Base-by-base conservation (phyloP, 2,888 invertebrate species). In the Thera obeliscata region DNA sequence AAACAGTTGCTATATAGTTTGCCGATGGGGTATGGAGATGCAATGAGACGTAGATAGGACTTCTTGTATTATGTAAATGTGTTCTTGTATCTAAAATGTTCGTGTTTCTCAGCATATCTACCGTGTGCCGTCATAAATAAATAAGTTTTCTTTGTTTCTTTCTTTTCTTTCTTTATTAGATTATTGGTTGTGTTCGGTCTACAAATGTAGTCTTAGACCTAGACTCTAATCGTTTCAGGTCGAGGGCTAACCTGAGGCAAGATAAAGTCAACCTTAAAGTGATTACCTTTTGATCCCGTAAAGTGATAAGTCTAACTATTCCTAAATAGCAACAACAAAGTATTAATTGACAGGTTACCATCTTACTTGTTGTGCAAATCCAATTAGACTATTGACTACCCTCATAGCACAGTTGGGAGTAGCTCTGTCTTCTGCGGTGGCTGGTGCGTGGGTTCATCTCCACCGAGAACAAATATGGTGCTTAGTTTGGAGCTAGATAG, bases 231-330 rank as follows among this genome's bases (percentile, higher is more conserved):
- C 62, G 52, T 36, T 50, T 50, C 41, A 33, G 8, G 46, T 54
- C 64, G 35, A 64, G 79, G 73, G 67, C 79, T 77, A 59, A 68
- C 55, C 38, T 66, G 63, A 76, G 66, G 64, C 61, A 68, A 66
- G 74, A 76, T 78, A 76, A 74, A 22, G 6, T 56, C 52, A 73
- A 71, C 72, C 69, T 62, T 72, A 73, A 66, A 76, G 72, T 70
- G 63, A 60, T 71, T 57, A 72, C 68, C 72, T 58, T 64, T 66
- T 72, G 71, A 72, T 67, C 63, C 63, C 64, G 12, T 59, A 49
- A 61, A n/a, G 55, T 58, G 61, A 68, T 68, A 49, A 65, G 2
- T 12, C 11, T 58, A 12, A 3, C 2, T 48, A 33, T 12, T 52
- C 33, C 11, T 56, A 52, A 61, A 43, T 49, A 66, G 22, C 22